Evolutionary conservation across 2,797 vertebrate genomes (phyloP).

Genomic region (Gouania willdenowi): DNA sequence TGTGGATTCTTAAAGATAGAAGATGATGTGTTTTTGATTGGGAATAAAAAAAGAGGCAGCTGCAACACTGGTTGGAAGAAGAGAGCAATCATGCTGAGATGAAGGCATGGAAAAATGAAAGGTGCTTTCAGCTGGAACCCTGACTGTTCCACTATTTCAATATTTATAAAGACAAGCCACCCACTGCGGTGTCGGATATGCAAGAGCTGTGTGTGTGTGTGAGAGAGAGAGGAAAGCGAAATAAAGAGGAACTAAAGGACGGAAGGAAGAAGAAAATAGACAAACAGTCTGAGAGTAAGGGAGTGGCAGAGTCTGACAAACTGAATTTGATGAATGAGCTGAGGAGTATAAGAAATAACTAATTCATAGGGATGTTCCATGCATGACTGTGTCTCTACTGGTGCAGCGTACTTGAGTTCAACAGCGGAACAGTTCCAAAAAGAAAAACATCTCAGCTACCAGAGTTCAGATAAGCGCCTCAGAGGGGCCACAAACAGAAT

Average conservation of each 20-base stretch:
- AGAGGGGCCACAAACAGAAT: conserved; percentile 39
- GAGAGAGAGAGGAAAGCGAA: conserved; percentile 13
- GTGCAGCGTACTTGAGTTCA: conserved; percentile 36
- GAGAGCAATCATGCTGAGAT: conserved; percentile 71
- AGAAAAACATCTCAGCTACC: conserved; percentile 45
- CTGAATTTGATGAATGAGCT: conserved; percentile 64
- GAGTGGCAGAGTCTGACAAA: conserved; percentile 64
- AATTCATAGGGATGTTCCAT: conserved; percentile 68
- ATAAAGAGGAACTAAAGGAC: conserved; percentile 19
- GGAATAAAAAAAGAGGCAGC: conserved; percentile 64
- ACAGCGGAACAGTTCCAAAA: conserved; percentile 19
- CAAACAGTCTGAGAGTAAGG: conserved; percentile 62
- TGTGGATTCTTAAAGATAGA: too few relatives aligned
- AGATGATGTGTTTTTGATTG: conserved; percentile 51
- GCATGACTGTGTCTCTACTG: conserved; percentile 52
- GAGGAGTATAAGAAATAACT: conserved; percentile 60
- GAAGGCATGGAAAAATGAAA: conserved; percentile 73
- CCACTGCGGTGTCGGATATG: conserved; percentile 57
- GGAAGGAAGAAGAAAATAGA: conserved; percentile 21
- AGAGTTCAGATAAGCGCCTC: conserved; percentile 56
- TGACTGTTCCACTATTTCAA: conserved; percentile 74
- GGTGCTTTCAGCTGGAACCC: conserved; percentile 75
- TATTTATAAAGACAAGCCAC: conserved; percentile 76
- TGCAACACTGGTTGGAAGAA: conserved; percentile 49
- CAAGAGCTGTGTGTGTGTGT: conserved; percentile 14